Percentiles rank a stretch among this genome's conserved stretches.
phyloP scores from a whole-genome alignment of 2,113 vertebrate genomes.

The Pampusana beccarii region DNA sequence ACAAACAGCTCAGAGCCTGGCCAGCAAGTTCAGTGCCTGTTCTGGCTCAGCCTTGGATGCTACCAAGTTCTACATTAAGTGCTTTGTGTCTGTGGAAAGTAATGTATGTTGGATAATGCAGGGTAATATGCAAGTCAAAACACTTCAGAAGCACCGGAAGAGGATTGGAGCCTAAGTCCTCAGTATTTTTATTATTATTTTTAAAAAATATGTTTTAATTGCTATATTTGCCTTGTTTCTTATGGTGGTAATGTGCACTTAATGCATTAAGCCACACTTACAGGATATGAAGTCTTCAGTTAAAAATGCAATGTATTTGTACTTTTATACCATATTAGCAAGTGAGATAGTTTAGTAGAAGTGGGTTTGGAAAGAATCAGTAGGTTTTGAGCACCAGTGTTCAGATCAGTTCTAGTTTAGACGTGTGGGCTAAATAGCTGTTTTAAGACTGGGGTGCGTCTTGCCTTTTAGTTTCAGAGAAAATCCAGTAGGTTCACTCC shows the following conservation, averaged over 20 bases:
- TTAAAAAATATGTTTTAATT: background rate
- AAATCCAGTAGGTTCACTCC: background rate
- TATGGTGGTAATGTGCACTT: background rate
- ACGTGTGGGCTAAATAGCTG: background rate
- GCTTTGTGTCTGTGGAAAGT: background rate
- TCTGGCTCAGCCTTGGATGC: background rate
- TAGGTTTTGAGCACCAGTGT: background rate
- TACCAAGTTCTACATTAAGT: fast-evolving
- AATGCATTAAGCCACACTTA: background rate
- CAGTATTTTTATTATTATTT: background rate
- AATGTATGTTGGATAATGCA: background rate
- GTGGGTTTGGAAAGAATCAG: background rate
- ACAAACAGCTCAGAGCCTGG: background rate
- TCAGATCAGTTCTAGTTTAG: background rate
- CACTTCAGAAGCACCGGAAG: background rate
- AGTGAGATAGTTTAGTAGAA: background rate
- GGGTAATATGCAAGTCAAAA: background rate
- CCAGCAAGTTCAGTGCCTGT: background rate
- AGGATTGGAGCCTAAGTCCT: background rate
- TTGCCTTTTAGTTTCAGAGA: background rate
- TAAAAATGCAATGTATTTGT: background rate
- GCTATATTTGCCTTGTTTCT: background rate
- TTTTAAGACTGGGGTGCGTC: background rate
- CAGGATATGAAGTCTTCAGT: background rate
- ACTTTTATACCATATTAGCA: background rate